Percentiles rank a stretch among this genome's conserved stretches.
These are phyloP conservation scores for Cynocephalus volans DNA, from an alignment of 2,113 vertebrate genomes.

Conservation along the genomic window DNA sequence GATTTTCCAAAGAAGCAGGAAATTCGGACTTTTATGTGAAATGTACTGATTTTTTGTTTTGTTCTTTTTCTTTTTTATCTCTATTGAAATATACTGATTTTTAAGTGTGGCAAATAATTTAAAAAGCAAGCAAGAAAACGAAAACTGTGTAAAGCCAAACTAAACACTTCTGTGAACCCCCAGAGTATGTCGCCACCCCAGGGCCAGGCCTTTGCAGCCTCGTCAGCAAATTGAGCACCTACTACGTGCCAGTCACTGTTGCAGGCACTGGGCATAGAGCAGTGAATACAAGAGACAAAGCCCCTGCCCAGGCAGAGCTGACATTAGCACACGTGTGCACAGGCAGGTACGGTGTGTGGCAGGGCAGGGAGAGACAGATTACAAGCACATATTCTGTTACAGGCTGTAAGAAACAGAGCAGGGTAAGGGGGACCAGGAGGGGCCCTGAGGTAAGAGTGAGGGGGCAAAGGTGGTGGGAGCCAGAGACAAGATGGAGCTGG, in stretches of 20 bases:
- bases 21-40: not conserved
- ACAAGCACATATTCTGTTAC: not conserved
- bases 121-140: not conserved
- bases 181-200: not conserved
- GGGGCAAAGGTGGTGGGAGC: not conserved
- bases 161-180: not conserved
- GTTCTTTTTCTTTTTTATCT: no score
- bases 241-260: not conserved
- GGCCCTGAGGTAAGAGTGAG: not conserved
- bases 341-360: not conserved
- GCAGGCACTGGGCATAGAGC: not conserved
- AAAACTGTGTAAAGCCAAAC: not conserved
- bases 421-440: not conserved
- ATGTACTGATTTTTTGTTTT: not conserved
- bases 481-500: not conserved
- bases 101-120: conserved; percentile 19
- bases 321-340: not conserved
- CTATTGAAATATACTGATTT: not conserved
- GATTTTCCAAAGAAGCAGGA: conserved; percentile 35
- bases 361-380: not conserved
- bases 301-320: not conserved
- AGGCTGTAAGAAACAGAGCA: not conserved
- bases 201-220: not conserved
- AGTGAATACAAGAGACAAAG: not conserved
- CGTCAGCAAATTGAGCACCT: not conserved